These are phyloP conservation scores for Sepioteuthis lessoniana DNA, from an alignment of 2,888 invertebrate species.

Conservation along the genomic window DNA sequence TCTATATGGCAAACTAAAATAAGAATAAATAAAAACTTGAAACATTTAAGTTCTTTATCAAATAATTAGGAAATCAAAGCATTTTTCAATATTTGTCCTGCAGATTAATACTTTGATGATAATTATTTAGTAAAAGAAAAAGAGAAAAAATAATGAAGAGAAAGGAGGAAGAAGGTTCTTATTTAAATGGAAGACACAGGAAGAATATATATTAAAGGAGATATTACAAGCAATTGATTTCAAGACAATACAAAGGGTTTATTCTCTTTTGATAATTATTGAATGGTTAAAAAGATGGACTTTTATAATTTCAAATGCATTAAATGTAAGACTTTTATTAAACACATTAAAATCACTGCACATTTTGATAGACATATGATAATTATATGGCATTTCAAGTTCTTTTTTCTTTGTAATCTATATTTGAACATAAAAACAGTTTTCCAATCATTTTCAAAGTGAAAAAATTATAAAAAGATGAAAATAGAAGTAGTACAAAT, in stretches of 20 bases:
- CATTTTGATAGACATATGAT: neutral
- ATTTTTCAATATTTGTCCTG: neutral
- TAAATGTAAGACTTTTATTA: neutral
- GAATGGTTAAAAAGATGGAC: neutral
- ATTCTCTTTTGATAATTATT: neutral
- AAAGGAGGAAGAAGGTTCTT: neutral
- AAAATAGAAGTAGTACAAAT: neutral
- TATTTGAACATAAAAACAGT: neutral
- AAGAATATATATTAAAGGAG: neutral
- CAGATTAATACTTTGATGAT: neutral
- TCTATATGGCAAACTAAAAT: no score
- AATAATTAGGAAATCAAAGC: neutral
- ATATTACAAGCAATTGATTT: conserved; percentile 11
- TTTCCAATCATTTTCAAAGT: neutral
- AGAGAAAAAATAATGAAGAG: neutral
- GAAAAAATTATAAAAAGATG: neutral
- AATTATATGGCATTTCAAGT: conserved; percentile 11
- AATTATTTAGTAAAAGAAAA: neutral
- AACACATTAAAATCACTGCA: neutral
- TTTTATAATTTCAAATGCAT: neutral
- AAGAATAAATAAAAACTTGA: no score
- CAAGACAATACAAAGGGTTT: neutral
- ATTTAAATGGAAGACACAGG: neutral
- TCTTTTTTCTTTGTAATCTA: neutral
- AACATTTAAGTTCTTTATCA: neutral